Evolutionary conservation across 2,888 invertebrate species (phyloP), one percentile per base, ranked within the genome.

Genomic region (Allacma fusca): DNA sequence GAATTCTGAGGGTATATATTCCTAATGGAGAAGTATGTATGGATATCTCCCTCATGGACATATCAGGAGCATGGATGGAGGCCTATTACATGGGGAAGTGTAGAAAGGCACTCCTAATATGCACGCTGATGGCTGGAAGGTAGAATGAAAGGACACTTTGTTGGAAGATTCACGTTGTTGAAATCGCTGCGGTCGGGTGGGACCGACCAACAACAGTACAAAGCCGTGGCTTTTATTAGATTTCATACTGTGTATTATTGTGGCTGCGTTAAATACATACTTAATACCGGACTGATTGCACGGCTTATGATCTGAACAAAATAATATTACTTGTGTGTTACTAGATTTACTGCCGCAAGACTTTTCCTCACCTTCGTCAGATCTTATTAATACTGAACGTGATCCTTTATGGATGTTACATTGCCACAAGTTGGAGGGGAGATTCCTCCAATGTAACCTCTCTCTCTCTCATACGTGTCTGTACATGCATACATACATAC

Each of bases 311-410:
- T 62, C 62, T 74, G 70, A 74, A 64, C 64, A 65, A 64, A 62
- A 74, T 74, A 65, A 74, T 64, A 64, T 40, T 64, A 74, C 64
- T 74, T 50, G 26, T 73, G 19, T 50, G 50, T 50, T 59, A 29
- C 59, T 73, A 26, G 73, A 73, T 73, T 73, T 62, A 65, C 65
- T 72, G 74, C 74, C 74, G 29, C 74, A 65, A 74, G 74, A 64
- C 64, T 62, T 74, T 74, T 74, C 74, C 64, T 74, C 74, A 74
- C 74, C 74, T 74, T 13, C 62, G 5, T 2, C 4, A 13, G n/a
- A 50, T 19, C 50, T 50, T n/a, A 50, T 50, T n/a, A 50, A 50
- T 50, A 50, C 50, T 50, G 50, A 19, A 50, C 50, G 50, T 50
- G 50, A 50, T 50, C 50, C n/a, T 50, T 50, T 50, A 50, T n/a